Base-by-base conservation (phyloP, 2,888 invertebrate species). In the Cheilosia vernalis region DNA sequence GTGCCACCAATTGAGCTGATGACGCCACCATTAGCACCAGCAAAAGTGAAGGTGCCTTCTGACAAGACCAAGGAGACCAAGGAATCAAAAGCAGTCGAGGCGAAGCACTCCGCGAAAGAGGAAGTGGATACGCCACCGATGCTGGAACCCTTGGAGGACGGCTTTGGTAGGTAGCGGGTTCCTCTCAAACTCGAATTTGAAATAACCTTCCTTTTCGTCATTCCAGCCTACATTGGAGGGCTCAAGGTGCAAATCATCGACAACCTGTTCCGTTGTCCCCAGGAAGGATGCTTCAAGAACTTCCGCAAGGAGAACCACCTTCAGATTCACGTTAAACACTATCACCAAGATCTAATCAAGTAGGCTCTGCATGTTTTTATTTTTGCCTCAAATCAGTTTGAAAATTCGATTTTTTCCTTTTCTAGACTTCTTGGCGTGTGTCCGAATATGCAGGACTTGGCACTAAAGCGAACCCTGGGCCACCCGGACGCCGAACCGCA, bases 301-400 rank as follows among this genome's bases (percentile, higher is more conserved):
- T 98, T 98, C 90, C 94, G 98, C 5, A 98, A 98, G 90, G 97
- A 98, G 90, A 97, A 96, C 86, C 94, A 98, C 63, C 93, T 98
- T 9, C 96, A 96, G 92, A 98, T 98, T 95, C 98, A 98, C 90
- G 96, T 98, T 51, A 98, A 98, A 89, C 98, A 98, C 91, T 98
- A 98, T 91, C 98, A 98, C 92, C 94, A 95, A 2, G 96, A 97
- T 87, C 94, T 96, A 78, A 94, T 94, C 2, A 95, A 96, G 90
- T 94, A 88, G 88, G 89, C 79, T 19, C 19, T 17, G 15, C 30
- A 9, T 27, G 27, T 6, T 5, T 27, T 27, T n/a, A 21, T 53
- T 66, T 66, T 56, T 27, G 51, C 24, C 15, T 66, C 33, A 9
- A 40, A 15, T n/a, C 15, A 21, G 7, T 69, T 63, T 40, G 63